Base-by-base conservation (phyloP, 2,113 vertebrate species). In the Mesitornis unicolor region DNA sequence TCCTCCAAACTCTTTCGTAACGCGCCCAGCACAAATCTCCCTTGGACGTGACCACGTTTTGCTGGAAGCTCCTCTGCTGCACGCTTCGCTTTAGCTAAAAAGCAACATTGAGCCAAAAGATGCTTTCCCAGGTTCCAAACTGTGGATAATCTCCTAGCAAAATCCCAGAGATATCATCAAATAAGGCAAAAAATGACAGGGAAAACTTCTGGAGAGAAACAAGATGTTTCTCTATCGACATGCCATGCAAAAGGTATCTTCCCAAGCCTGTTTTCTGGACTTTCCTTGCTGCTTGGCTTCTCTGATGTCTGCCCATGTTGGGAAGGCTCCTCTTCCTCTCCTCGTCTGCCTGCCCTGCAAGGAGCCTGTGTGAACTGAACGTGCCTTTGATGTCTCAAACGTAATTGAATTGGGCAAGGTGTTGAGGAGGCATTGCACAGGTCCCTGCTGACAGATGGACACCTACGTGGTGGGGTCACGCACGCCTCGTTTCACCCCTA, bases 341-440 rank as follows among this genome's bases (percentile, higher is more conserved):
- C 5, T 7, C 3, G 3, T 45, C 81, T 53, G 15, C 1, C 0
- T 21, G 90, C 43, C 74, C 29, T 28, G 29, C 43, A 5, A 47
- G 90, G 43, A 78, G 53, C 84, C 60, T 4, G 51, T 26, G 26
- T 1, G 74, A 53, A 5, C 60, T 11, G 65, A 1, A 28, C 43
- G 69, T 7, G 80, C 57, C 84, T 95, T 93, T 93, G 89, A 87
- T 93, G 89, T 42, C 45, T 93, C 68, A 77, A 48, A 68, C 8
- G 4, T 12, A 16, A 17, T 36, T 50, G 78, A 13, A 16, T 73
- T 89, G 67, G 82, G 95, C 78, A 87, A 91, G 93, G 50, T 3
- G 59, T 35, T 51, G 76, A n/a, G 73, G 36, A 42, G 77, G 68
- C 45, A 35, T 21, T 13, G 36, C 6, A 25, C 69, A 16, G 94